These are phyloP conservation scores for Deilephila elpenor DNA, from an alignment of 2,888 invertebrate genomes.

Conservation along the genomic window DNA sequence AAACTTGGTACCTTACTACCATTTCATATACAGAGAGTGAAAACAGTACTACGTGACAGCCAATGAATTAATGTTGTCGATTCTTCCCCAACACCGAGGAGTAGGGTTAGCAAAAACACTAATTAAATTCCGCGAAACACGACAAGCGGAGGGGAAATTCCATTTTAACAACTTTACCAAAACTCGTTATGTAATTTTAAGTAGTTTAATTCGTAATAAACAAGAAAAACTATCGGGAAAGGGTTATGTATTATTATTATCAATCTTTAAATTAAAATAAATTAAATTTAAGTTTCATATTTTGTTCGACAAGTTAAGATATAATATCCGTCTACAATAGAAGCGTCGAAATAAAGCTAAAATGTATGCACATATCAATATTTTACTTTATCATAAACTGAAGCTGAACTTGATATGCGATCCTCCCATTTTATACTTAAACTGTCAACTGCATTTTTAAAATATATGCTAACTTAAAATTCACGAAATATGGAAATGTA, in stretches of 20 bases:
- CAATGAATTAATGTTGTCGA: slow-evolving; percentile 64
- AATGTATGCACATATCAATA: not conserved
- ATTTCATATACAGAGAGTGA: not conserved
- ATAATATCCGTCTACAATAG: not conserved
- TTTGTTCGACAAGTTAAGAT: not conserved
- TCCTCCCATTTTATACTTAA: no score
- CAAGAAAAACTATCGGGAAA: not conserved
- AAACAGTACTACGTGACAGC: slow-evolving; percentile 41
- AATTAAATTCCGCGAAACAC: slow-evolving; percentile 49
- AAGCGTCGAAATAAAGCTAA: not conserved
- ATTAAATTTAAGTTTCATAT: no score
- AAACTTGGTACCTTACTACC: not conserved
- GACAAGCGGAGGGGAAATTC: slow-evolving; percentile 36
- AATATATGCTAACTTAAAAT: no score
- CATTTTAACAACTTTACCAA: slow-evolving; percentile 19
- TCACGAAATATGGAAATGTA: no score
- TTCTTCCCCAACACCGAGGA: slow-evolving; percentile 49
- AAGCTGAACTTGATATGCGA: no score
- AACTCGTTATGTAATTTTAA: slow-evolving; percentile 3
- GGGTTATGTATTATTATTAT: not conserved
- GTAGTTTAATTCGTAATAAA: not conserved
- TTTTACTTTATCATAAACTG: not conserved
- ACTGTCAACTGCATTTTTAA: no score
- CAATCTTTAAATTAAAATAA: no score
- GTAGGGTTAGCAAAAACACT: slow-evolving; percentile 48